Conservation (phyloP, 2,888 invertebrate species). For the Trissonchulus sp. region DNA sequence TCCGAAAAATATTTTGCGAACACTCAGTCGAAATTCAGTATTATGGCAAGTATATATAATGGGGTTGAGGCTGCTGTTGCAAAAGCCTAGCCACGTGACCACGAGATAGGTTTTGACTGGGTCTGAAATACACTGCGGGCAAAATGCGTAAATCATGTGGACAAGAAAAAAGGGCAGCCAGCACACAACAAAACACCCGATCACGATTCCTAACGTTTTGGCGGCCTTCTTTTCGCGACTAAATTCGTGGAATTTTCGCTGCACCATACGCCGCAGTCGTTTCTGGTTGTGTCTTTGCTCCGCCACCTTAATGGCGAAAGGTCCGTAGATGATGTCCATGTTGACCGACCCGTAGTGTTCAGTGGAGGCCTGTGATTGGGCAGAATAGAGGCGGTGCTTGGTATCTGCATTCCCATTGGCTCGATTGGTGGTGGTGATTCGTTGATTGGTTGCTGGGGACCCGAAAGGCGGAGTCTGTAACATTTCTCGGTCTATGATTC, state of each 20-base stretch:
- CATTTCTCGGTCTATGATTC: not conserved
- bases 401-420: too few species aligned
- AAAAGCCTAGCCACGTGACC: conserved; percentile 7
- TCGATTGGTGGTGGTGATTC: not conserved
- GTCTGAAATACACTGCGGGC: not conserved
- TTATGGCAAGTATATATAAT: conserved; percentile 5
- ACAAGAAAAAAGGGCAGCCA: conserved; percentile 16
- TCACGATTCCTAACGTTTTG: conserved; percentile 90
- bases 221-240: conserved; percentile 82
- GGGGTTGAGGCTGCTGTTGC: conserved; percentile 10
- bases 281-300: not conserved
- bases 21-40: not conserved
- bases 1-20: not conserved
- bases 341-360: not conserved
- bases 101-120: not conserved
- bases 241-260: not conserved
- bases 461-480: not conserved
- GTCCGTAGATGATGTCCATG: not conserved
- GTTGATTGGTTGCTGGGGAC: not conserved
- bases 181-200: conserved; percentile 61
- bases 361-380: not conserved
- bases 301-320: not conserved
- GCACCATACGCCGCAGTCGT: not conserved
- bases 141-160: not conserved
- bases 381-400: not conserved